Evolutionary conservation across 1,140 invertebrate species (phyloP), one percentile per base, ranked within the genome.

Genomic region (Dendrolimus punctatus): DNA sequence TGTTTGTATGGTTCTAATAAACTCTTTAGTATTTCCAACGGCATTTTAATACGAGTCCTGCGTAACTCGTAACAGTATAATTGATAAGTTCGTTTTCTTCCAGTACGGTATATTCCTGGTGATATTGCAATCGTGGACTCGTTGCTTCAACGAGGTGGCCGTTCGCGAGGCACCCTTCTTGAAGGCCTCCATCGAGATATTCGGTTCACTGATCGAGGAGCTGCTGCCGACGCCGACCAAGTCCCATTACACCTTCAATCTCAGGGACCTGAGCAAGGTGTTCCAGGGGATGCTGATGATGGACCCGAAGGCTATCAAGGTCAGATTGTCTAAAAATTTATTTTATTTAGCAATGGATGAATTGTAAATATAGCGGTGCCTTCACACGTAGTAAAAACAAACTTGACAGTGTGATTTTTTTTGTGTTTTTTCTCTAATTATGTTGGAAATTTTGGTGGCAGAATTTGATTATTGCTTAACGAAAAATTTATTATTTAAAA

Each of bases 181-280:
- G 0, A 76, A 85, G 4, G 88, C 90, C 0, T 92, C 91, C 6
- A 84, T 94, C 4, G 71, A 87, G 4, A 87, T 94, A 10, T 95
- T 93, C 68, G 84, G 79, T 41, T 90, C 87, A 0, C 89, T 94
- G 60, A 86, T 73, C 44, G 75, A 85, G 2, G 90, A 93, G 66
- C 86, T 98, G 0, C 85, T 94, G 46, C 95, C 96, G 0, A 95
- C 94, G 0, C 96, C 96, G 0, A 84, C 92, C 0, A 98, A 97
- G 73, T 95, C 94, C 0, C 96, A 98, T 76, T 98, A 98, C 74
- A 90, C 96, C 1, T 98, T 98, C 72, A 97, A 97, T 82, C 72
- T 98, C 49, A 86, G 96, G 37, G 95, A 96, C 58, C 94, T 97
- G 55, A 91, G 94, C 6, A 91, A 94, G 68, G 92, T 95, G 8